Conservation (phyloP, 2,888 invertebrate genomes). For the Idaea aversata region DNA sequence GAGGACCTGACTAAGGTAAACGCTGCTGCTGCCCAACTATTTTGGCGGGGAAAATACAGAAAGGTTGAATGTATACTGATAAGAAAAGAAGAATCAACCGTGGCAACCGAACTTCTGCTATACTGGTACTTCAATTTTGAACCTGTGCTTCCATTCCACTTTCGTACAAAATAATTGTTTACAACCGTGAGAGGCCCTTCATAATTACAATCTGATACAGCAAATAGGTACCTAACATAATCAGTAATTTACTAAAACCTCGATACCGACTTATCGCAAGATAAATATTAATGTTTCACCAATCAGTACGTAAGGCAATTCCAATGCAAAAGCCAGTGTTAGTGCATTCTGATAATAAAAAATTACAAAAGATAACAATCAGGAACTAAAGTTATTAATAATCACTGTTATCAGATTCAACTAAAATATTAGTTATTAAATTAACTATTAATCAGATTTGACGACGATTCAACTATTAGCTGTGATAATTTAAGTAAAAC, state of each 20-base stretch:
- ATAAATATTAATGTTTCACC: neutral
- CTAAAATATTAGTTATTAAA: neutral
- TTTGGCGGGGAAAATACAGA: no score
- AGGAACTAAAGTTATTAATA: neutral
- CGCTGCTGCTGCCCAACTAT: no score
- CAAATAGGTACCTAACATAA: conserved; percentile 3
- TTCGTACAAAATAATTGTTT: neutral
- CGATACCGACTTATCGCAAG: neutral
- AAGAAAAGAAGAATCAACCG: no score
- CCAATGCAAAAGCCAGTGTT: neutral
- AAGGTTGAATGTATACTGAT: no score
- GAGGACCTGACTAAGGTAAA: no score
- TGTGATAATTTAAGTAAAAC: neutral
- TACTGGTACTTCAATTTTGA: neutral
- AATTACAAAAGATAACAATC: neutral
- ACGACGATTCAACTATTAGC: neutral
- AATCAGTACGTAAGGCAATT: neutral
- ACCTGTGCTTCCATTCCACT: neutral
- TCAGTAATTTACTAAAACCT: conserved; percentile 11
- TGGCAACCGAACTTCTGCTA: no score
- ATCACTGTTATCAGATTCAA: neutral
- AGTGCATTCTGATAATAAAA: neutral
- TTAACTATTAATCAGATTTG: neutral
- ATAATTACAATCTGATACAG: neutral
- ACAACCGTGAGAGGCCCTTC: neutral